Base-by-base conservation (phyloP, 2,797 vertebrate species). In the Peromyscus eremicus region DNA sequence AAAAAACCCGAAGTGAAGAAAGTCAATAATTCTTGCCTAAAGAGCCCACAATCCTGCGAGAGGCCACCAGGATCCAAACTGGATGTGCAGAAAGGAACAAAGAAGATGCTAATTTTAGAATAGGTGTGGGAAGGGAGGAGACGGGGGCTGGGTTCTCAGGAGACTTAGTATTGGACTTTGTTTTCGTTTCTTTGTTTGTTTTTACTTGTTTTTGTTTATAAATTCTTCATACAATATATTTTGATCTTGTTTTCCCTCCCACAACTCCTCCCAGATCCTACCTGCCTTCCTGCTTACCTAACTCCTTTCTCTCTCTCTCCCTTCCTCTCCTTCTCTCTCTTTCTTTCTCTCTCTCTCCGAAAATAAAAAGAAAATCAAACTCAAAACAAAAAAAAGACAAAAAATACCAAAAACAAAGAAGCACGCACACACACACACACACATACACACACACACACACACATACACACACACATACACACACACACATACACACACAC, bases 11-110 rank as follows among this genome's bases (percentile, higher is more conserved):
- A 85, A 71, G 4, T 88, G 62, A 40, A 34, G 76, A 85, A 91
- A 27, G 25, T 40, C 46, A 57, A 49, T 91, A 27, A 84, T 81
- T 96, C 88, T 91, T 84, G 93, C 49, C 49, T 92, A 25, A 64
- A 77, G 55, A 79, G 21, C 60, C 90, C 5, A 70, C 40, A 55
- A 5, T 52, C 88, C 85, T 83, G 32, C 62, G 43, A 96, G 64
- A 92, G 13, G 16, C 21, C 94, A 83, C 62, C 57, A 19, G 83
- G 40, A 68, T n/a, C 82, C 76, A 92, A 77, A 40, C 23, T 62
- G 8, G 29, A 55, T 52, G n/a, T 52, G 2, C 9, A 85, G 32
- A 37, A 90, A 21, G 40, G 29, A 96, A 83, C 11, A 93, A 77
- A 92, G 76, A 71, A 94, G 83, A 46, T 17, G 4, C 40, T 73